Base-by-base conservation (phyloP, 2,113 vertebrate species). In the Rhinichthys klamathensis region DNA sequence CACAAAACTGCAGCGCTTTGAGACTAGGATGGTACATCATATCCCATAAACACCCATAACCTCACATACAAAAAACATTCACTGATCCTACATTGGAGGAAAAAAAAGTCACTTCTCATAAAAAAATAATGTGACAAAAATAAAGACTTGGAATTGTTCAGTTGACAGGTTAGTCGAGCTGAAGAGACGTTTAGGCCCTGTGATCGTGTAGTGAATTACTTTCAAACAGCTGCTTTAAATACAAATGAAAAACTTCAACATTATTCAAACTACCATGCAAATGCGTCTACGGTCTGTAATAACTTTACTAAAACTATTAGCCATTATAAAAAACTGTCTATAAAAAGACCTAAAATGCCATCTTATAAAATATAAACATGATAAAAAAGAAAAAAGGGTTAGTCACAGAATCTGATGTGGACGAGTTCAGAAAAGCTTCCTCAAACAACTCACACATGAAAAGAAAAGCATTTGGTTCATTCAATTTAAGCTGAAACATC, bases 321-420 rank as follows among this genome's bases (percentile, higher is more conserved):
- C 76, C 69, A 82, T 69, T 89, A 88, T 85, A 90, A 91, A 41
- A 87, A 87, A 72, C 60, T 82, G 86, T 85, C 85, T 88, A 90
- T 87, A 91, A 89, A 89, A 74, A 86, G 65, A 82, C 70, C 73
- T 85, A 90, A 91, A 90, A 91, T 85, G 30, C 54, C 30, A 69
- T 41, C 10, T 82, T 86, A 80, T 83, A 77, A 81, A 83, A 56
- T 77, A 85, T 74, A 86, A 51, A 65, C 32, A 56, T 69, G n/a
- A 79, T 21, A 72, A 87, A 58, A 86, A 83, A 60, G 77, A 80
- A 82, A 78, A 87, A 84, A 46, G 63, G 70, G 27, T 84, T 84
- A 77, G 84, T 90, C 90, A 90, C 90, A 92, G 91, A 88, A 90
- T 86, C 90, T 87, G 73, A 61, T 79, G 85, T 56, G 72, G 73